Evolutionary conservation across 2,113 vertebrate species (phyloP).

Genomic region (Proteles cristata): DNA sequence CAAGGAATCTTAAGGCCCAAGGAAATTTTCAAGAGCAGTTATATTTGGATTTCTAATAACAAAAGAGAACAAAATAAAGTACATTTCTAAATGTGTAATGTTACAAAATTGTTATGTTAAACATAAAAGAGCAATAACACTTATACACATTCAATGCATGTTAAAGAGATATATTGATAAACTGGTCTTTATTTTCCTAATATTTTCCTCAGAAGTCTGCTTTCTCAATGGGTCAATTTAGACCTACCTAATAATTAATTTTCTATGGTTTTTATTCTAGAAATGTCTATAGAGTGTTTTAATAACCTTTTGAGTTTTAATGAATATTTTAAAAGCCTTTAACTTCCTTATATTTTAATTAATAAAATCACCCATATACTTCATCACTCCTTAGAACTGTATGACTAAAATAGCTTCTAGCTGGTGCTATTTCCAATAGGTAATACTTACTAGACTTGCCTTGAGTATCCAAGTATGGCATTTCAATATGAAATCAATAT

Average conservation of each 20-base stretch:
- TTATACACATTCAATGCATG: neutral
- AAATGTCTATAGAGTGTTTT: constrained; percentile 1
- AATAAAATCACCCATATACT: neutral
- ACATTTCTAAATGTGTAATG: neutral
- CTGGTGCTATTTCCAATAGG: neutral
- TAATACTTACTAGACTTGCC: neutral
- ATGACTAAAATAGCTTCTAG: neutral
- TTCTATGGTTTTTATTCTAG: neutral
- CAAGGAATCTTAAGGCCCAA: neutral
- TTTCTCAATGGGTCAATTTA: neutral
- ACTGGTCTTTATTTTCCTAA: neutral
- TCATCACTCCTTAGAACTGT: neutral
- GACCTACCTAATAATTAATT: neutral
- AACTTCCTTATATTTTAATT: constrained; percentile 31
- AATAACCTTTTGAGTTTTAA: constrained; percentile 30
- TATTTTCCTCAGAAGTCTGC: neutral
- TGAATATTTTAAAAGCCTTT: neutral
- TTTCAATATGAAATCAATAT: neutral
- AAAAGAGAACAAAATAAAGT: neutral
- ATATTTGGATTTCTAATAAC: neutral
- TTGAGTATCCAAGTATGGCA: neutral
- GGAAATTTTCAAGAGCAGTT: neutral
- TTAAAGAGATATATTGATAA: neutral
- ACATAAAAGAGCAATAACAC: neutral
- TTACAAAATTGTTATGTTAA: neutral